Conservation (phyloP, 2,888 invertebrate genomes). For the Noctua janthina region DNA sequence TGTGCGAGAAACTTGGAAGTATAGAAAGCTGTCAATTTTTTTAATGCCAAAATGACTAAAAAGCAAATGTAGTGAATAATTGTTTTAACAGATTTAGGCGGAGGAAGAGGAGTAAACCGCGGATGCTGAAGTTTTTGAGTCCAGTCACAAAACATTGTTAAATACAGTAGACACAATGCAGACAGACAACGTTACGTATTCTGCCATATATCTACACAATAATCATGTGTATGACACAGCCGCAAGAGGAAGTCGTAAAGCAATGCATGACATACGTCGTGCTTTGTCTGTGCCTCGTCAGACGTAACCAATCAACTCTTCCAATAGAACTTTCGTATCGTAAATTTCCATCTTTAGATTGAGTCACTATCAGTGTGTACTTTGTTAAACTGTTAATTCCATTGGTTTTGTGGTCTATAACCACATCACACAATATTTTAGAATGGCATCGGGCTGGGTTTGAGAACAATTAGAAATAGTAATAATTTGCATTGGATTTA, state of each 20-base stretch:
- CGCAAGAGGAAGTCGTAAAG: constrained; percentile 47
- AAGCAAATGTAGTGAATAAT: not conserved
- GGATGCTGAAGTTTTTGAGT: not conserved
- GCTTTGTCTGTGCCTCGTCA: constrained; percentile 68
- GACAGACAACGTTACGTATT: constrained; percentile 10
- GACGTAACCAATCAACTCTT: constrained; percentile 60
- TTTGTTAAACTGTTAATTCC: not conserved
- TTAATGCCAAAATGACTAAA: not conserved
- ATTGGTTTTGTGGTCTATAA: not conserved
- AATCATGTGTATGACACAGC: constrained; percentile 29
- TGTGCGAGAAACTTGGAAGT: not conserved
- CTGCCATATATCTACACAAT: constrained; percentile 5
- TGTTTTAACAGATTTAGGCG: not conserved
- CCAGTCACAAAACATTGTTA: not conserved
- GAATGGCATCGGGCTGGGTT: not conserved
- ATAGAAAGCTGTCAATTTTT: not conserved
- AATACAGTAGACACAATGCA: constrained; percentile 9
- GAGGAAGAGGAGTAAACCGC: not conserved
- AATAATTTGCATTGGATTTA: not conserved
- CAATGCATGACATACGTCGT: constrained; percentile 42
- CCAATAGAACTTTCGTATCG: constrained; percentile 39
- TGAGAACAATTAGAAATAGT: not conserved
- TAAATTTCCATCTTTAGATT: constrained; percentile 25
- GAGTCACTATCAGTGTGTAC: not conserved
- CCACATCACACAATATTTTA: not conserved